Evolutionary conservation across 2,797 vertebrate genomes (phyloP), one percentile per base, ranked within the genome.

Genomic region (Ispidina picta): DNA sequence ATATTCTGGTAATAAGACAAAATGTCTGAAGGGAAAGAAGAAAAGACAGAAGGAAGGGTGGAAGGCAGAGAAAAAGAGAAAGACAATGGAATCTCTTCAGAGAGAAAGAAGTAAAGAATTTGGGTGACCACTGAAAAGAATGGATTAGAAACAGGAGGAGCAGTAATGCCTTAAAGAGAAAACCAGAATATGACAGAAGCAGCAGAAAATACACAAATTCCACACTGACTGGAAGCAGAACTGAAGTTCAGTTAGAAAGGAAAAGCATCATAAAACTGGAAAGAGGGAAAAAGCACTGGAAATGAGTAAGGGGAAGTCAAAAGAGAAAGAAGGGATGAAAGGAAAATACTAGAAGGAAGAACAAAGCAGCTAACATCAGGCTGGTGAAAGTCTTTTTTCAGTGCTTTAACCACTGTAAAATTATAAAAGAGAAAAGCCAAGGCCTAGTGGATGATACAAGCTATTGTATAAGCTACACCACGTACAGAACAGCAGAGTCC

Each of bases 271-370:
- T 44, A 88, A 41, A 65, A 52, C 46, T 83, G 63, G 76, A 86
- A 89, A 83, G 35, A 49, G 21, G 19, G 76, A 92, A 70, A 93
- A 92, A 94, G 55, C 77, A 35, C 41, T 86, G 77, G 83, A 95
- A 94, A 70, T 49, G 17, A 72, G 52, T 75, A 87, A 89, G 31
- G 12, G n/a, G 71, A 92, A 44, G 59, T 89, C 83, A 54, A 66
- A 87, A 78, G 23, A 65, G 22, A 94, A 94, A 85, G 49, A 72
- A 56, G 6, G 78, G 28, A 81, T 83, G 55, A 92, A 93, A 85
- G 65, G 51, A 87, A 87, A 92, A 72, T 23, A 48, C 43, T 37
- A 83, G 46, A 46, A 16, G 43, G 35, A 75, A 83, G 73, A 90
- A 90, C 59, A 90, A 88, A 90, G 52, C 25, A 72, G 11, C 28